Conservation (phyloP, 37 sponge, comb jelly and placozoan species). For the Agelas oroides region DNA sequence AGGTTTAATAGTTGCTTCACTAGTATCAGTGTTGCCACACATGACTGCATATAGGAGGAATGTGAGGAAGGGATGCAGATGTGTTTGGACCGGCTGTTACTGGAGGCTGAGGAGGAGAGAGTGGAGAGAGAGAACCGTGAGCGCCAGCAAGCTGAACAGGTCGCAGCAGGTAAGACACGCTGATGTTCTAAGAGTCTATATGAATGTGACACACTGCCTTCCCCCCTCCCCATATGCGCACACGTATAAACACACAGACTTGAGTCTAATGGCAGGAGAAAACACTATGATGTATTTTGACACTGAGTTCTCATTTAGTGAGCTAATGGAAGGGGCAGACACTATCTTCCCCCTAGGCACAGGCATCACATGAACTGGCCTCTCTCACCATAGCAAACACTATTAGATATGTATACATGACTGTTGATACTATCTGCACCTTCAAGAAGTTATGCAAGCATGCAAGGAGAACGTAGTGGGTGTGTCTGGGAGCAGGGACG, state of each 20-base stretch:
- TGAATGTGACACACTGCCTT: not conserved
- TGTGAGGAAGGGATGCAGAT: constrained; percentile 6
- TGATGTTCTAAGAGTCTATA: not conserved
- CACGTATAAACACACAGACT: too few relatives aligned
- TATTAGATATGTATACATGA: too few relatives aligned
- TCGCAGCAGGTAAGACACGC: constrained; percentile 55
- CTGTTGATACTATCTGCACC: too few relatives aligned
- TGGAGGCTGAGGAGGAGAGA: constrained; percentile 58
- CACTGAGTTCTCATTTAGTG: constrained; percentile 43
- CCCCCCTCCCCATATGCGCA: too few relatives aligned
- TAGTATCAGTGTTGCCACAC: not conserved
- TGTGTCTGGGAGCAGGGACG: too few relatives aligned
- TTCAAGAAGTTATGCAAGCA: too few relatives aligned
- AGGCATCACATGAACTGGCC: constrained; percentile 62
- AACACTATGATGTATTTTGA: constrained; percentile 30
- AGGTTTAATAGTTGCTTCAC: not conserved
- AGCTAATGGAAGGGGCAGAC: constrained; percentile 24
- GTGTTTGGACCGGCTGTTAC: constrained; percentile 39
- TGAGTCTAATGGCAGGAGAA: constrained; percentile 45
- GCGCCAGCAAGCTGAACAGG: constrained; percentile 48
- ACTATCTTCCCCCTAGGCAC: constrained; percentile 26
- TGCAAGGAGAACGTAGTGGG: too few relatives aligned
- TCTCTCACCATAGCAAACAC: too few relatives aligned
- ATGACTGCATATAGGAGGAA: not conserved
- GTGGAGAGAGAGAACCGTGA: constrained; percentile 44